Evolutionary conservation across 1,140 invertebrate species (phyloP).

Genomic region (Condylostylus longicornis): DNA sequence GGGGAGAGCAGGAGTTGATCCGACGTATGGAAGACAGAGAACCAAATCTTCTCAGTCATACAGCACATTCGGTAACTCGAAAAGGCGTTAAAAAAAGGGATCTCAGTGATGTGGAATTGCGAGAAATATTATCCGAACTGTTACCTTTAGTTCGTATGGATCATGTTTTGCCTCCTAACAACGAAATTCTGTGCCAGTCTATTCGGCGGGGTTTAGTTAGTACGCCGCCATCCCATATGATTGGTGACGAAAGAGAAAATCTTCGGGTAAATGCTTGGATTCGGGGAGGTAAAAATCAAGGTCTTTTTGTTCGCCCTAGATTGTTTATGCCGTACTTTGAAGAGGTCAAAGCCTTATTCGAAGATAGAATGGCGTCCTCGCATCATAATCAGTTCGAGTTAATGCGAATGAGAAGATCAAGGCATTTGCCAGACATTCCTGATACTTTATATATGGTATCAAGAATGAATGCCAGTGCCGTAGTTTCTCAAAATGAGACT

Average conservation of each 20-base stretch:
- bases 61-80: slow-evolving; percentile 73
- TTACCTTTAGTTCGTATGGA: slow-evolving; percentile 72
- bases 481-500: slow-evolving; percentile 39
- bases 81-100: slow-evolving; percentile 75
- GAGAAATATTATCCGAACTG: slow-evolving; percentile 72
- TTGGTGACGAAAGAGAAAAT: slow-evolving; percentile 53
- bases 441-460: slow-evolving; percentile 88
- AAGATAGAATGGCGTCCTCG: slow-evolving; percentile 55
- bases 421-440: slow-evolving; percentile 62
- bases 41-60: slow-evolving; percentile 81
- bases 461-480: slow-evolving; percentile 23
- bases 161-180: slow-evolving; percentile 75
- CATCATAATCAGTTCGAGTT: slow-evolving; percentile 55
- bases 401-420: slow-evolving; percentile 51
- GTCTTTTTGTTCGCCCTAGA: slow-evolving; percentile 68
- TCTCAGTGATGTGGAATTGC: slow-evolving; percentile 70
- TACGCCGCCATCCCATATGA: slow-evolving; percentile 75
- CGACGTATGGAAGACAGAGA: slow-evolving; percentile 74
- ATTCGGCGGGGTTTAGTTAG: slow-evolving; percentile 73
- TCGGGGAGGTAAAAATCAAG: slow-evolving; percentile 57
- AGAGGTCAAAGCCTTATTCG: slow-evolving; percentile 75
- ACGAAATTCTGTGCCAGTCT: slow-evolving; percentile 58
- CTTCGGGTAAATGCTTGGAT: slow-evolving; percentile 74
- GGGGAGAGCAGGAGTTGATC: slow-evolving; percentile 76
- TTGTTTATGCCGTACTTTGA: slow-evolving; percentile 89